phyloP scores from a whole-genome alignment of 2,113 vertebrate genomes.

The Channa maculata region DNA sequence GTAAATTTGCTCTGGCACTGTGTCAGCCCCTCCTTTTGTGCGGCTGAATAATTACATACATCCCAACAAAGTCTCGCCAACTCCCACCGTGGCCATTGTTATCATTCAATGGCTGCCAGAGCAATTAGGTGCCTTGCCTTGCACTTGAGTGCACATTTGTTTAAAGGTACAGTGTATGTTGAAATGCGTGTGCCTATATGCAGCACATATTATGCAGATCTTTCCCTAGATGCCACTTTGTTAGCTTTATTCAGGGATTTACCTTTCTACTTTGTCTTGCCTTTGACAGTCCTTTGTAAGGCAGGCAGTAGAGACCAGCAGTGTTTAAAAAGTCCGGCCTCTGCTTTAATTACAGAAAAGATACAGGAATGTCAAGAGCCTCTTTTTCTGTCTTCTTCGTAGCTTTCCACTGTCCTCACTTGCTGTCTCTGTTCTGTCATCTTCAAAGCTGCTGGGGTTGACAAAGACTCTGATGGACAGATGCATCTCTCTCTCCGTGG shows the following conservation, averaged over 20 bases:
- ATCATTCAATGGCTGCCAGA: slow-evolving; percentile 69
- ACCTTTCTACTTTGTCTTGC: slow-evolving; percentile 22
- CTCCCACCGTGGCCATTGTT: slow-evolving; percentile 67
- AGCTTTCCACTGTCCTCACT: slow-evolving; percentile 34
- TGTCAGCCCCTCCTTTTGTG: slow-evolving; percentile 57
- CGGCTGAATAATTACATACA: slow-evolving; percentile 70
- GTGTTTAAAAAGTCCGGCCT: slow-evolving; percentile 10
- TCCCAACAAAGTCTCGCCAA: slow-evolving; percentile 61
- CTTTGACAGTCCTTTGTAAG: slow-evolving; percentile 50
- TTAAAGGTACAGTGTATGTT: slow-evolving; percentile 35
- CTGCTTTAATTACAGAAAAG: slow-evolving; percentile 52
- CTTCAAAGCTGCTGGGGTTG: slow-evolving; percentile 65
- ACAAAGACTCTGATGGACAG: slow-evolving; percentile 53
- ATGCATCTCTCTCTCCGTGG: slow-evolving; percentile 44
- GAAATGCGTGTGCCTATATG: background rate
- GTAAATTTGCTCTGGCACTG: slow-evolving; percentile 72
- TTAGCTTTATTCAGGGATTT: slow-evolving; percentile 40
- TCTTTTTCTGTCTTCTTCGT: slow-evolving; percentile 33
- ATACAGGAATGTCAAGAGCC: slow-evolving; percentile 24
- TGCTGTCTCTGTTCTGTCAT: slow-evolving; percentile 55
- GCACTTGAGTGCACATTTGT: slow-evolving; percentile 16
- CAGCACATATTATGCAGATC: slow-evolving; percentile 44
- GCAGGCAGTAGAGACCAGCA: slow-evolving; percentile 18
- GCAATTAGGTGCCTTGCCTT: slow-evolving; percentile 60
- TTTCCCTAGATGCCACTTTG: slow-evolving; percentile 38